Conservation (phyloP, 2,888 invertebrate species). For the Matsumyia berberina region DNA sequence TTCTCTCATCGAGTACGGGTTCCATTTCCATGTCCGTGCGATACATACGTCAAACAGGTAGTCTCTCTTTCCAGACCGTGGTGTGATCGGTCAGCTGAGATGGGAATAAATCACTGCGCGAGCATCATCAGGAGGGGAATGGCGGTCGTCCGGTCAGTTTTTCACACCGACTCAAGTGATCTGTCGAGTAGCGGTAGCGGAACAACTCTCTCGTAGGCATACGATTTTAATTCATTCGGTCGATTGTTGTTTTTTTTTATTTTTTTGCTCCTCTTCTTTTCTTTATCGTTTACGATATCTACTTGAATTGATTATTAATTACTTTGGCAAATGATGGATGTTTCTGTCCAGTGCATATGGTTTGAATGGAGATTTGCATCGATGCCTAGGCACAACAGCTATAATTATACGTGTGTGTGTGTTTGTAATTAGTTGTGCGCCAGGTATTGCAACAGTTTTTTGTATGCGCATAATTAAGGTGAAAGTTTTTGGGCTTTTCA, state of each 20-base stretch:
- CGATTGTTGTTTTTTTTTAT: neutral
- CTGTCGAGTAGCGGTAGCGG: conserved; percentile 14
- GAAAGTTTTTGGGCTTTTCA: conserved; percentile 54
- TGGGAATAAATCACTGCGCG: conserved; percentile 44
- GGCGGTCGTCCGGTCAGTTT: conserved; percentile 11
- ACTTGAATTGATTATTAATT: conserved; percentile 56
- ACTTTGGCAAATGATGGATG: conserved; percentile 53
- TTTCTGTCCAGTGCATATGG: conserved; percentile 43
- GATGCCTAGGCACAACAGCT: conserved; percentile 26
- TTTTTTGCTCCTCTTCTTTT: no score
- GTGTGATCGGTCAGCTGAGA: conserved; percentile 53
- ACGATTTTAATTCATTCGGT: conserved; percentile 32
- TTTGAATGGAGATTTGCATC: conserved; percentile 55
- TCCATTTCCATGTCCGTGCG: neutral
- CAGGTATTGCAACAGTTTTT: conserved; percentile 39
- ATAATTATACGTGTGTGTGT: neutral
- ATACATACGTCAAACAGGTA: conserved; percentile 31
- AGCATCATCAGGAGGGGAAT: conserved; percentile 42
- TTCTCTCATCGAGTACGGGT: neutral
- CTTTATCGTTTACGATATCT: conserved; percentile 23
- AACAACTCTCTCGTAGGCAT: conserved; percentile 27
- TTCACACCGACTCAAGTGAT: conserved; percentile 17
- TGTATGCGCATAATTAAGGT: conserved; percentile 55
- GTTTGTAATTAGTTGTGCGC: conserved; percentile 19
- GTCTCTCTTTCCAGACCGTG: conserved; percentile 26